phyloP scores from a whole-genome alignment of 2,113 vertebrate species.

The Malurus alboscapulatus region DNA sequence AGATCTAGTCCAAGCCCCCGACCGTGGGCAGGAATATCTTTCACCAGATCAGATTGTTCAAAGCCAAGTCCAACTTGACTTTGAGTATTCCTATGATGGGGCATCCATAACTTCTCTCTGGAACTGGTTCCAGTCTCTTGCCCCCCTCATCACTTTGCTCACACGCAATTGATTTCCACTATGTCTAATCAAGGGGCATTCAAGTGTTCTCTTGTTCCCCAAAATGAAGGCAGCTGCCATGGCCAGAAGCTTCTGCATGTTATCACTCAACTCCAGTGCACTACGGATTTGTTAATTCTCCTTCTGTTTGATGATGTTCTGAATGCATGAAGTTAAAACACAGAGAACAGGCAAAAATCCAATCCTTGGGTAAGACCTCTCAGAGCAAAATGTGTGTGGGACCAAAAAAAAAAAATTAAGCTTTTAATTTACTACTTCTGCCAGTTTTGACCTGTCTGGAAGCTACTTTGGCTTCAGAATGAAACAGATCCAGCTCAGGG shows the following conservation, averaged over 20 bases:
- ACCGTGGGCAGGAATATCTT: background rate
- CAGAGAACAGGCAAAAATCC: background rate
- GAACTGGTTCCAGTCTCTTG: background rate
- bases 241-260: background rate
- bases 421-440: background rate
- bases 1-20: background rate
- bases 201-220: background rate
- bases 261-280: background rate
- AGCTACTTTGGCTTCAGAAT: background rate
- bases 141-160: background rate
- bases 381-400: background rate
- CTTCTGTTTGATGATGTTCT: background rate
- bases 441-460: background rate
- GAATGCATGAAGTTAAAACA: background rate
- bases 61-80: background rate
- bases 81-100: background rate
- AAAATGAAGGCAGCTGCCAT: background rate
- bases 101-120: background rate
- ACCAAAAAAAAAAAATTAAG: background rate
- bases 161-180: background rate
- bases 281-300: background rate
- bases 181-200: background rate
- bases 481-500: background rate
- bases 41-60: background rate
- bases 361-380: background rate